A percentile compares a stretch with the other conserved stretches of the same genome.
These are phyloP conservation scores for Merops nubicus DNA, from an alignment of 2,113 vertebrate species.

Conservation along the genomic window DNA sequence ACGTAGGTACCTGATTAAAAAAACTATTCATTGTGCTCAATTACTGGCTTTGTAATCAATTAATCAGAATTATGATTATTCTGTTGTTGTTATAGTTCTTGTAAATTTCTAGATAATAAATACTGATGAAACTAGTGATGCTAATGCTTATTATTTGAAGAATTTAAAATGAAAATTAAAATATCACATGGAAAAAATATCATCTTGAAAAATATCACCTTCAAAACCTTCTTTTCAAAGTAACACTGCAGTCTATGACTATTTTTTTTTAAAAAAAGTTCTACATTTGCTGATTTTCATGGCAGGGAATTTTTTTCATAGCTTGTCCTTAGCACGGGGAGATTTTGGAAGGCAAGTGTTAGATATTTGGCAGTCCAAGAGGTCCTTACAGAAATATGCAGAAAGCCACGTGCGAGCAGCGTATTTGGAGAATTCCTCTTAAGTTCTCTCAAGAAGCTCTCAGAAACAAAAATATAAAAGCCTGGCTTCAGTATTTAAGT, in stretches of 20 bases:
- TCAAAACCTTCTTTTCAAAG: background rate
- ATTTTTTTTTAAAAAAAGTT: fast-evolving
- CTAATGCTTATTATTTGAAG: background rate
- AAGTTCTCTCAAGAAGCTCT: background rate
- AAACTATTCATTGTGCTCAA: background rate
- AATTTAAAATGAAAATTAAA: background rate
- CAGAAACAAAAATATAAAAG: background rate
- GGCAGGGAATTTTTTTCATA: fast-evolving
- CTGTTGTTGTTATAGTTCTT: background rate
- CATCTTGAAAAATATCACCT: background rate
- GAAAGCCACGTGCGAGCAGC: background rate
- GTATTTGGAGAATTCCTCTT: background rate
- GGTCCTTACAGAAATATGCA: background rate
- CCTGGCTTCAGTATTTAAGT: background rate
- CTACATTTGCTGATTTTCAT: background rate
- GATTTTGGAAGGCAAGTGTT: background rate
- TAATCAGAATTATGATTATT: background rate
- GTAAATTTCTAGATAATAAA: background rate
- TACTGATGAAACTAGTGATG: fast-evolving
- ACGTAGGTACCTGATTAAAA: background rate
- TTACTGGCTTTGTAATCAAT: background rate
- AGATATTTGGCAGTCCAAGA: background rate
- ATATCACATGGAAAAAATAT: background rate
- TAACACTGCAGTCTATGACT: fast-evolving
- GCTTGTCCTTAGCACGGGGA: fast-evolving